Percentiles rank a stretch among this genome's conserved stretches.
phyloP scores from a whole-genome alignment of 1,140 invertebrate species.

The Maconellicoccus hirsutus region DNA sequence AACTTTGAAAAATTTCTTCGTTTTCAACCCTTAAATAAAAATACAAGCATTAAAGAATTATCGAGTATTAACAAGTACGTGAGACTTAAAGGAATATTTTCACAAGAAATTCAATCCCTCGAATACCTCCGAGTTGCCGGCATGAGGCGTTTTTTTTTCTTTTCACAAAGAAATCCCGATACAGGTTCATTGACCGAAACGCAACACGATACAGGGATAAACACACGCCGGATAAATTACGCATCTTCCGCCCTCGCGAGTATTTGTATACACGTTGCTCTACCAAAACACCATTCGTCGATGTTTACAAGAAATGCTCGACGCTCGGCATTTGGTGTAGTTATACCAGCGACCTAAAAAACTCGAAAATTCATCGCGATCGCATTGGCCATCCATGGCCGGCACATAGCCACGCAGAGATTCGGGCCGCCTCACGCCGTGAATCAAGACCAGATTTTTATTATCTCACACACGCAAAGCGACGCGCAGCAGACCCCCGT shows the following conservation, averaged over 20 bases:
- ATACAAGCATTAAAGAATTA: no score
- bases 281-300: not conserved
- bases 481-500: not conserved
- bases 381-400: no score
- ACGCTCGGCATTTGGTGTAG: no score
- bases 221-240: slow-evolving; percentile 7
- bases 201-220: not conserved
- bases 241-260: not conserved
- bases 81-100: no score
- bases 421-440: not conserved
- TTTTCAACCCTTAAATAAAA: no score
- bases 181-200: not conserved
- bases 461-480: not conserved
- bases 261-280: not conserved
- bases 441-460: not conserved
- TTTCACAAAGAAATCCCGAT: not conserved
- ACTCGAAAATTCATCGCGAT: no score
- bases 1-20: no score
- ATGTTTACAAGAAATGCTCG: not conserved
- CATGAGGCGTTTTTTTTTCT: no score
- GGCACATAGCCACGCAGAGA: no score
- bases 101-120: no score
- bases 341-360: not conserved
- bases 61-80: no score
- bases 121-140: no score